Conservation (phyloP, 2,888 invertebrate genomes). For the Chydorus sphaericus region DNA sequence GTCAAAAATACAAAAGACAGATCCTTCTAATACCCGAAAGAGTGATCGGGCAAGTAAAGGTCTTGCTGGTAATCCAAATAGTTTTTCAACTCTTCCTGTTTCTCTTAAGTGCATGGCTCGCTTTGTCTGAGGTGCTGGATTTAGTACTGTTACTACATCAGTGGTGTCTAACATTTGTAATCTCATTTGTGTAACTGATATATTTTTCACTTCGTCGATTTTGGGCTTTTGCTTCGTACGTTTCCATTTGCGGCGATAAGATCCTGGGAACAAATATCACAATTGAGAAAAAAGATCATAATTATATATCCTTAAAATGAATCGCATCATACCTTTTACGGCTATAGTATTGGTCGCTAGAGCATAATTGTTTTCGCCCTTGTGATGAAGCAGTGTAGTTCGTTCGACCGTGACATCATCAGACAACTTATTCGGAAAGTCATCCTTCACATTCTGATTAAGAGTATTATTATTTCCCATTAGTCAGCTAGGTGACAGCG, state of each 20-base stretch:
- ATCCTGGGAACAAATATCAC: conserved; percentile 39
- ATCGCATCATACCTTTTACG: conserved; percentile 45
- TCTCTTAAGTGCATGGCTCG: conserved; percentile 98
- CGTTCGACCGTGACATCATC: conserved; percentile 39
- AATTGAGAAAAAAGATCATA: too few species aligned
- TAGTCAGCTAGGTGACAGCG: conserved; percentile 31
- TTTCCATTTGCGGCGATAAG: conserved; percentile 81
- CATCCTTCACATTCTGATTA: conserved; percentile 22
- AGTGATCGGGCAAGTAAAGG: conserved; percentile 72
- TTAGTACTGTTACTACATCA: conserved; percentile 87
- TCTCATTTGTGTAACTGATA: conserved; percentile 99
- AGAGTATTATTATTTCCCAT: conserved; percentile 26
- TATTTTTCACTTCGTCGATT: conserved; percentile 97
- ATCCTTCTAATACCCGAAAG: conserved; percentile 58
- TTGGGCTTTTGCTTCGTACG: conserved; percentile 92
- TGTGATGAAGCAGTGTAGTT: conserved; percentile 73
- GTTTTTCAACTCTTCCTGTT: conserved; percentile 90
- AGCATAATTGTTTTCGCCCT: conserved; percentile 89
- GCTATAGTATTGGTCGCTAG: conserved; percentile 89
- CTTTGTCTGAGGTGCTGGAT: conserved; percentile 93
- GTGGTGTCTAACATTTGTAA: conserved; percentile 91
- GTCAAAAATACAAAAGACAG: too few species aligned
- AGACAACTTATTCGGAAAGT: conserved; percentile 21
- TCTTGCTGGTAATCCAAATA: conserved; percentile 80
- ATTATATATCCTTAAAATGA: background rate